Base-by-base conservation (phyloP, 1,140 invertebrate genomes). In the Drosophila teissieri region DNA sequence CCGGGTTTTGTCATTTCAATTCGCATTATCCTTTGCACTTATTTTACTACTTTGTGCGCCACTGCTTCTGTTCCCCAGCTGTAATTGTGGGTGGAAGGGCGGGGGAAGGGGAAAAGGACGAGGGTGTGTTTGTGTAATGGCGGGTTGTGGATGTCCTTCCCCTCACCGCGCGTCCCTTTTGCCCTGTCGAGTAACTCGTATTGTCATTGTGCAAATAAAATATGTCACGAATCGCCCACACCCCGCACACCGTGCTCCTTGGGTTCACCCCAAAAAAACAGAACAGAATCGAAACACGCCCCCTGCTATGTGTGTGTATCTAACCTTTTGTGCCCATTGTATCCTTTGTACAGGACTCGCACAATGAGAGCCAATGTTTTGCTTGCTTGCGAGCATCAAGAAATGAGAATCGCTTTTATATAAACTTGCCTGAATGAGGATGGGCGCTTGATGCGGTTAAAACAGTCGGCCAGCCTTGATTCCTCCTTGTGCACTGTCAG, bases 141-240 rank as follows among this genome's bases (percentile, higher is more conserved):
- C 73, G 81, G 80, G 80, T 83, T 69, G 67, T 51, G 80, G 73
- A 61, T 70, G 73, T 39, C 44, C 60, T 22, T 57, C 42, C 54
- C 56, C 54, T 37, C 40, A 42, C 36, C 34, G n/a, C 17, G 36
- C 70, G 52, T 10, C 4, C 31, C 15, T 17, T 8, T n/a, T 11
- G 11, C 22, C 52, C 61, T 72, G 67, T 45, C 79, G 73, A 89
- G 83, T 83, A 84, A 89, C 83, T 88, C 83, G 83, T 82, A 89
- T 88, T 89, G 84, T 89, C 84, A 89, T 89, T 91, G 89, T 89
- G 89, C 84, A 91, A 91, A 91, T 89, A 91, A 91, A 91, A 91
- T 91, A 91, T 91, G 89, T 91, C 89, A 91, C 89, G 89, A 89
- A 80, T 91, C 64, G 56, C 86, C 84, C 84, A 89, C 64, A 67